These are phyloP conservation scores for Colossoma macropomum DNA, from an alignment of 2,113 vertebrate species.

Conservation along the genomic window DNA sequence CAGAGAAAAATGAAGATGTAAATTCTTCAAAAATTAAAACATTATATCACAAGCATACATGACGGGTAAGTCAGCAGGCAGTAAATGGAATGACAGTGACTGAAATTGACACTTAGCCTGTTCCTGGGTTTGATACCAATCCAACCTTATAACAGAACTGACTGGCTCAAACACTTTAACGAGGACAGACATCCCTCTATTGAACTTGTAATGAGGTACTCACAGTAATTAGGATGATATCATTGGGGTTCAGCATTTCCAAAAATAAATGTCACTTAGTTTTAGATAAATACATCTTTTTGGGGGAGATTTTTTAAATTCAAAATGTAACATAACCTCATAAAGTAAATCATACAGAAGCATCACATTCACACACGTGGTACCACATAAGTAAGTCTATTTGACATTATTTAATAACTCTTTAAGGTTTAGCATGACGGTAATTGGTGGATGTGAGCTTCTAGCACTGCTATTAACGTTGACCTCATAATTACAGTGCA, in stretches of 20 bases:
- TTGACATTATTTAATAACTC: too few relatives aligned
- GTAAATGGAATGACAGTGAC: neutral
- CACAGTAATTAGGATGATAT: neutral
- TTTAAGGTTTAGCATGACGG: too few relatives aligned
- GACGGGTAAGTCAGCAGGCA: neutral
- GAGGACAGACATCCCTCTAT: neutral
- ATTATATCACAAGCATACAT: neutral
- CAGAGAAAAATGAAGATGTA: neutral
- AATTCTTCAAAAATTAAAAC: neutral
- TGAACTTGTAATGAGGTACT: neutral
- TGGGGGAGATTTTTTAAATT: too few relatives aligned
- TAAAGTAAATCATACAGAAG: too few relatives aligned
- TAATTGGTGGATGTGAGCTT: too few relatives aligned
- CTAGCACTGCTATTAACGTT: too few relatives aligned
- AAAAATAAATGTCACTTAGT: neutral
- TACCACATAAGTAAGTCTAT: too few relatives aligned
- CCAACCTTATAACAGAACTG: neutral
- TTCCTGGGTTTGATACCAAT: neutral
- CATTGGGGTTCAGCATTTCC: neutral
- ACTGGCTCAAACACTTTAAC: neutral
- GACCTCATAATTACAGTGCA: too few relatives aligned
- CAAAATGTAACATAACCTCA: too few relatives aligned
- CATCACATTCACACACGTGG: too few relatives aligned
- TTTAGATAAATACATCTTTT: neutral
- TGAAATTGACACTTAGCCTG: neutral